A percentile compares a stretch with the other conserved stretches of the same genome.
phyloP scores from a whole-genome alignment of 1,140 invertebrate species.

The Drosophila santomea region DNA sequence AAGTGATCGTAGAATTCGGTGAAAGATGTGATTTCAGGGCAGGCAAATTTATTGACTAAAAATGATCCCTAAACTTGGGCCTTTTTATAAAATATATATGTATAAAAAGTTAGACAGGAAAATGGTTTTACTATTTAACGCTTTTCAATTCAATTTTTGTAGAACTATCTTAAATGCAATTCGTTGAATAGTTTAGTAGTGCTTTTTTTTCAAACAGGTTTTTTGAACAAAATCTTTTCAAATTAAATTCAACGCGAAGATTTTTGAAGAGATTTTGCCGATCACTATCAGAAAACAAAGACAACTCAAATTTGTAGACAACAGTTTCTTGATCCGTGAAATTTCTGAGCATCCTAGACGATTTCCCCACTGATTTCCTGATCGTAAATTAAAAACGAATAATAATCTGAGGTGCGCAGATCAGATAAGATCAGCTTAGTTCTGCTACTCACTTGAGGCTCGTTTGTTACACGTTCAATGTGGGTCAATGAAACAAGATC shows the following conservation, averaged over 20 bases:
- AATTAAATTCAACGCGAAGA: background rate
- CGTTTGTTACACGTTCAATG: conserved; percentile 48
- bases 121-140: too few species aligned
- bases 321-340: background rate
- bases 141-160: too few species aligned
- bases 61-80: background rate
- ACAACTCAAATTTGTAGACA: background rate
- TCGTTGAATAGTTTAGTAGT: too few species aligned
- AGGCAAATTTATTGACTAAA: background rate
- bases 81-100: too few species aligned
- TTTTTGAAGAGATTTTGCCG: background rate
- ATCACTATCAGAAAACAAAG: background rate
- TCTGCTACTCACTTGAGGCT: conserved; percentile 17
- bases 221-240: background rate
- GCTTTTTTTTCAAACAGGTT: too few species aligned
- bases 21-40: background rate
- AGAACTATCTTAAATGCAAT: too few species aligned
- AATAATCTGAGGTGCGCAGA: conserved; percentile 1
- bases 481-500: conserved; percentile 63
- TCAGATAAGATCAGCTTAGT: conserved; percentile 40
- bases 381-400: conserved; percentile 2
- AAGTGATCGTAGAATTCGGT: background rate
- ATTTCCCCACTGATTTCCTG: conserved; percentile 4
- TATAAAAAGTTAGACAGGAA: too few species aligned
- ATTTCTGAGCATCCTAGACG: background rate